phyloP scores from a whole-genome alignment of 2,888 invertebrate species.

The Eumacrocentrus americanus region DNA sequence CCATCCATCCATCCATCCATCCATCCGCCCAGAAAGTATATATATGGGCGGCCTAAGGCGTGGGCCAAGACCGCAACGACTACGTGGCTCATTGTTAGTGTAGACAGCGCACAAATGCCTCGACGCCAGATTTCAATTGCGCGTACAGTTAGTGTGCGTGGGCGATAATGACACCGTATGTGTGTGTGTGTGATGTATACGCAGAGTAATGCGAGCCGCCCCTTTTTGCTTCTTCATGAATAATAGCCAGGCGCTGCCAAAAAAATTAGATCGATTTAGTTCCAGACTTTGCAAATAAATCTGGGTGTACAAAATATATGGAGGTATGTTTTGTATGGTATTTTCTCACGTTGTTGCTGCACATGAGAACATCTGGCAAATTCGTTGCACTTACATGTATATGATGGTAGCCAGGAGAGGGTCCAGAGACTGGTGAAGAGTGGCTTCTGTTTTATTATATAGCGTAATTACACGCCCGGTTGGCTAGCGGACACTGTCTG shows the following conservation, averaged over 20 bases:
- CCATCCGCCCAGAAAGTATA: no score
- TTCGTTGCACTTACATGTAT: neutral
- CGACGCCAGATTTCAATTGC: constrained; percentile 49
- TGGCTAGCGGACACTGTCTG: constrained; percentile 21
- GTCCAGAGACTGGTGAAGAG: neutral
- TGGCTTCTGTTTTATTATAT: constrained; percentile 35
- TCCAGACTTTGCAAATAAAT: neutral
- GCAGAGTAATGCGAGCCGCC: constrained; percentile 38
- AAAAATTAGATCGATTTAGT: constrained; percentile 8
- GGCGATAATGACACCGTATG: constrained; percentile 51
- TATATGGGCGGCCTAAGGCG: constrained; percentile 13
- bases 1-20: no score
- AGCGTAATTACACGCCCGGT: constrained; percentile 37
- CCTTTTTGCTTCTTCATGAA: constrained; percentile 17
- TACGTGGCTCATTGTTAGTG: constrained; percentile 36
- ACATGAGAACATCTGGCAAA: neutral
- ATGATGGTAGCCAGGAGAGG: no score
- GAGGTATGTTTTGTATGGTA: no score
- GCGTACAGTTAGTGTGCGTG: constrained; percentile 51
- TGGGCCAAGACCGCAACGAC: constrained; percentile 7
- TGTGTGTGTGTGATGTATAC: constrained; percentile 26
- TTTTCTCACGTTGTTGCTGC: neutral
- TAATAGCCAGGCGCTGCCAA: neutral
- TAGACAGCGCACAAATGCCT: constrained; percentile 30
- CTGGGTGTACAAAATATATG: neutral